Evolutionary conservation across 2,797 vertebrate species (phyloP).

Genomic region (Phalanger gymnotis): DNA sequence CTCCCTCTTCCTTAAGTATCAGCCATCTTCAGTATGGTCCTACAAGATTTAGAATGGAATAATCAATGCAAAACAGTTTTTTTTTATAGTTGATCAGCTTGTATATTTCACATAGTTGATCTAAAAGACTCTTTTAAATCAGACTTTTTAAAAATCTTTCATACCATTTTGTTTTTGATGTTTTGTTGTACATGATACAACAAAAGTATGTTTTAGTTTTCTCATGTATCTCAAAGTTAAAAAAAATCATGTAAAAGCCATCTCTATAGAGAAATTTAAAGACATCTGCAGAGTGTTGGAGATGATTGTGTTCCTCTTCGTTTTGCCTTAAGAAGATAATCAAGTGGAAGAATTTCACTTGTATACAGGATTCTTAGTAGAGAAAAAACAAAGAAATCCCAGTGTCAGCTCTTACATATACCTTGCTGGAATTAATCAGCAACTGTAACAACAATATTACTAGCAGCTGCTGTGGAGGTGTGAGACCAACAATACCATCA

Average conservation of each 20-base stretch:
- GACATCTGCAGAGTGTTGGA: conserved; percentile 65
- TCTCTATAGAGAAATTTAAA: conserved; percentile 71
- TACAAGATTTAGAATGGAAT: neutral
- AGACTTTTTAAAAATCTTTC: conserved; percentile 72
- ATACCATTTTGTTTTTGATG: conserved; percentile 74
- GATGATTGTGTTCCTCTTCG: conserved; percentile 68
- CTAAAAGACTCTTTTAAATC: conserved; percentile 71
- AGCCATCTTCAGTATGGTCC: neutral
- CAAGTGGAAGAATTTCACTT: conserved; percentile 74
- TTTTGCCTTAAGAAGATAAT: conserved; percentile 73
- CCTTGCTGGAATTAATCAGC: neutral
- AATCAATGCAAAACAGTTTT: neutral
- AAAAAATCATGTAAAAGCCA: conserved; percentile 66
- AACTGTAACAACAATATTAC: too few species aligned
- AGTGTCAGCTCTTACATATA: neutral
- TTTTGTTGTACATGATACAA: conserved; percentile 72
- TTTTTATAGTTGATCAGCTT: neutral
- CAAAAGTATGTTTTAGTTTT: conserved; percentile 45
- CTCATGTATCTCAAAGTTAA: conserved; percentile 74
- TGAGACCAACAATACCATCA: too few species aligned
- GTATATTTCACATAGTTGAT: conserved; percentile 66
- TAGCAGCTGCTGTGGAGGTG: too few species aligned
- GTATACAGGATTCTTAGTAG: conserved; percentile 70
- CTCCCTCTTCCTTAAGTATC: neutral
- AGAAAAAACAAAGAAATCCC: conserved; percentile 73